Evolutionary conservation across 2,797 vertebrate species (phyloP).

Genomic region (Pangasius mekongensis): DNA sequence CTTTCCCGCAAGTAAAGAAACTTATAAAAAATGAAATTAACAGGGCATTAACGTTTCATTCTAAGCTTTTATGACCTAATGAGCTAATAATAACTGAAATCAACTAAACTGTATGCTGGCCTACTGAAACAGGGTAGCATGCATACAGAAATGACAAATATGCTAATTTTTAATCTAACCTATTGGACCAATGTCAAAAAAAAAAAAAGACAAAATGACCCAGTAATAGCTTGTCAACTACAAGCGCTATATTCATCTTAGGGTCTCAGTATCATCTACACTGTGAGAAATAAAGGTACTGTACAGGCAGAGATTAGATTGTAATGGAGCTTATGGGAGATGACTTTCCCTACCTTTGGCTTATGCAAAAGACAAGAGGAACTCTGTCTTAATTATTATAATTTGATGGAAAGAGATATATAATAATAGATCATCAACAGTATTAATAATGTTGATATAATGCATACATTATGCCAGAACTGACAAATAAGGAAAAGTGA

Average conservation of each 20-base stretch:
- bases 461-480: too few species aligned
- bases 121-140: background rate
- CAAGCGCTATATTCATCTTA: background rate
- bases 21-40: background rate
- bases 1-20: background rate
- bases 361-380: background rate
- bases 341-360: background rate
- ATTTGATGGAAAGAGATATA: too few species aligned
- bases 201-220: background rate
- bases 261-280: background rate
- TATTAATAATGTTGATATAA: too few species aligned
- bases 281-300: background rate
- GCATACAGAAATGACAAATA: background rate
- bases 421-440: too few species aligned
- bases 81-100: background rate
- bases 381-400: background rate
- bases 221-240: background rate
- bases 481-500: too few species aligned
- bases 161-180: too few species aligned
- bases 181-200: background rate
- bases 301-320: background rate
- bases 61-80: background rate
- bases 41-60: background rate
- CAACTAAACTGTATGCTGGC: background rate
- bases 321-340: background rate